Evolutionary conservation across 35 echinoderm and acorn worm genomes (phyloP).

Genomic region (Stichopus chloronotus): DNA sequence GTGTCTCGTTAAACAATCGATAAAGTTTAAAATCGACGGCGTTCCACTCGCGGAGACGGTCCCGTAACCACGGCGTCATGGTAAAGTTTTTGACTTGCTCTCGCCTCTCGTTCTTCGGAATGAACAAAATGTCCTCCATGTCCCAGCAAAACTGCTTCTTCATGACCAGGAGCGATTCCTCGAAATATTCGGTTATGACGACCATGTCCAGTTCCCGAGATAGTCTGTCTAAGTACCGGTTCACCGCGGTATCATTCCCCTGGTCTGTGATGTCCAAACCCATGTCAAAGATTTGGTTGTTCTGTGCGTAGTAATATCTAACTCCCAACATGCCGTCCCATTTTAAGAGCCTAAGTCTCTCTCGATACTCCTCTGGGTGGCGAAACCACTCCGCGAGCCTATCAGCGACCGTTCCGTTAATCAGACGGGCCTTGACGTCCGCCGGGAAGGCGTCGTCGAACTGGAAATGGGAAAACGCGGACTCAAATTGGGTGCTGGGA

Average conservation of each 20-base stretch:
- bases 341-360: neutral
- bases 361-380: neutral
- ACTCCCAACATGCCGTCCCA: neutral
- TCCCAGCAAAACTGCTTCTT: slow-evolving; percentile 64
- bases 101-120: slow-evolving; percentile 39
- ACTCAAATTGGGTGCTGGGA: slow-evolving; percentile 82
- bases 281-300: slow-evolving; percentile 33
- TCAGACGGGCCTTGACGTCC: neutral
- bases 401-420: neutral
- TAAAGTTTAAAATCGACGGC: slow-evolving; percentile 32
- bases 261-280: slow-evolving; percentile 42
- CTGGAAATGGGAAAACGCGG: slow-evolving; percentile 74
- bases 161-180: slow-evolving; percentile 64
- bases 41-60: slow-evolving; percentile 35
- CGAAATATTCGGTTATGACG: slow-evolving; percentile 64
- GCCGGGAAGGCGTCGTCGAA: slow-evolving; percentile 53
- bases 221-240: slow-evolving; percentile 30
- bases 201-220: slow-evolving; percentile 48
- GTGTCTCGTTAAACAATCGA: slow-evolving; percentile 41
- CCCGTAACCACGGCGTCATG: neutral
- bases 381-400: slow-evolving; percentile 16
- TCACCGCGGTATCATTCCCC: slow-evolving; percentile 9
- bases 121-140: slow-evolving; percentile 64
- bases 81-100: neutral
- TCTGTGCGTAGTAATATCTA: slow-evolving; percentile 2